Evolutionary conservation across 2,113 vertebrate genomes (phyloP).

Genomic region (Indicator maculatus): DNA sequence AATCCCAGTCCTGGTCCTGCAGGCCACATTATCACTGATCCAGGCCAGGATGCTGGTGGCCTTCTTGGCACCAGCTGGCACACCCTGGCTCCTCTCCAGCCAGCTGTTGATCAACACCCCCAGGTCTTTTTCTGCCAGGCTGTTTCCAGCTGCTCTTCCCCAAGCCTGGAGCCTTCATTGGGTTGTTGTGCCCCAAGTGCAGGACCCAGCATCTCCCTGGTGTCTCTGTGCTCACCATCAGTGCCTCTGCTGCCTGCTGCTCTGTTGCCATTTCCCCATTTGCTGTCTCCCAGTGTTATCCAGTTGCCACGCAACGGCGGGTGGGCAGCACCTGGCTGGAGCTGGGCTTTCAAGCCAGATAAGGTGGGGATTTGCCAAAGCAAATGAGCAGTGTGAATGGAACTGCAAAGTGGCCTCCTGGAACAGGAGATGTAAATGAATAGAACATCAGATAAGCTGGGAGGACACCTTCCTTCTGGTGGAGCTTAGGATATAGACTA

Average conservation of each 20-base stretch:
- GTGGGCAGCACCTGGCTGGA: not conserved
- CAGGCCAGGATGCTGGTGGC: too few species aligned
- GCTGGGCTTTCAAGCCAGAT: not conserved
- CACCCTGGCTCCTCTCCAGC: too few species aligned
- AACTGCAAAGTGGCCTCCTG: not conserved
- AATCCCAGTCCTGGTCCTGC: too few species aligned
- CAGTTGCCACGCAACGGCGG: not conserved
- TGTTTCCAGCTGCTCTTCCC: too few species aligned
- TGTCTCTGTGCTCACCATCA: not conserved
- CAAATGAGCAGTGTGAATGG: not conserved
- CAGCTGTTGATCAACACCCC: not conserved
- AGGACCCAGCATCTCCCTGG: not conserved
- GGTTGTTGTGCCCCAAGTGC: too few species aligned
- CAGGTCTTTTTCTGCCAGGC: not conserved
- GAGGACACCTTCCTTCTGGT: slow-evolving; percentile 51
- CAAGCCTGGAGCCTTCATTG: too few species aligned
- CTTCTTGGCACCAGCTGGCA: too few species aligned
- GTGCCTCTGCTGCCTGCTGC: not conserved
- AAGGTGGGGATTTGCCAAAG: slow-evolving; percentile 9
- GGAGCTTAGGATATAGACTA: not conserved
- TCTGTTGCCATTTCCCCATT: not conserved
- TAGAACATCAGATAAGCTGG: slow-evolving; percentile 47
- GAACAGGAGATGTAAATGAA: not conserved
- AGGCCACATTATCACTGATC: too few species aligned
- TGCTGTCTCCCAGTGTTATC: not conserved